These are phyloP conservation scores for Mythimna ferrago DNA, from an alignment of 2,888 invertebrate genomes.

Conservation along the genomic window DNA sequence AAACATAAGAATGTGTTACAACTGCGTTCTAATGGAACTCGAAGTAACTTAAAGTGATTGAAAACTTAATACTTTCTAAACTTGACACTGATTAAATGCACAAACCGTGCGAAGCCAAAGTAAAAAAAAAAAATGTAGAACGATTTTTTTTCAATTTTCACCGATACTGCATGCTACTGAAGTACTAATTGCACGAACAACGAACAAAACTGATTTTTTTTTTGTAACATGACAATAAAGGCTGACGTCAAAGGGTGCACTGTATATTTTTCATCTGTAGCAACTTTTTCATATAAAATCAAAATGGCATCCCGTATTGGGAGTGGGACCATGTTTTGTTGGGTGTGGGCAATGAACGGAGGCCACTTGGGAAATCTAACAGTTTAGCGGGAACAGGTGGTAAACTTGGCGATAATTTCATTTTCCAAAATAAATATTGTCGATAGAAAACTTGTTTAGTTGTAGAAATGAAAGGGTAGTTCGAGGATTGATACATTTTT, in stretches of 20 bases:
- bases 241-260: slow-evolving; percentile 20
- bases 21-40: too few species aligned
- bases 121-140: not conserved
- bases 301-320: slow-evolving; percentile 30
- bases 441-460: slow-evolving; percentile 6
- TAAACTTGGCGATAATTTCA: slow-evolving; percentile 51
- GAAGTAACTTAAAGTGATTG: too few species aligned
- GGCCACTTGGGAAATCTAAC: slow-evolving; percentile 61
- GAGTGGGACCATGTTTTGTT: slow-evolving; percentile 33
- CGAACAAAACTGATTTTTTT: slow-evolving; percentile 13
- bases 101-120: too few species aligned
- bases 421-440: slow-evolving; percentile 56
- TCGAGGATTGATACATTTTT: not conserved
- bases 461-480: slow-evolving; percentile 23
- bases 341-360: slow-evolving; percentile 39
- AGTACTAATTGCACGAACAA: slow-evolving; percentile 1
- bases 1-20: too few species aligned
- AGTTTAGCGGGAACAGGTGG: slow-evolving; percentile 59
- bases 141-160: slow-evolving; percentile 29
- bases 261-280: slow-evolving; percentile 35
- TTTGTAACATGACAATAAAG: slow-evolving; percentile 34
- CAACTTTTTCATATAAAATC: slow-evolving; percentile 37
- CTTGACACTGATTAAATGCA: too few species aligned
- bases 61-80: too few species aligned
- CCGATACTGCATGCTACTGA: not conserved